Percentiles rank a stretch among this genome's conserved stretches.
Conservation (phyloP, 2,888 invertebrate species). For the Lepetodrilus schrolli region DNA sequence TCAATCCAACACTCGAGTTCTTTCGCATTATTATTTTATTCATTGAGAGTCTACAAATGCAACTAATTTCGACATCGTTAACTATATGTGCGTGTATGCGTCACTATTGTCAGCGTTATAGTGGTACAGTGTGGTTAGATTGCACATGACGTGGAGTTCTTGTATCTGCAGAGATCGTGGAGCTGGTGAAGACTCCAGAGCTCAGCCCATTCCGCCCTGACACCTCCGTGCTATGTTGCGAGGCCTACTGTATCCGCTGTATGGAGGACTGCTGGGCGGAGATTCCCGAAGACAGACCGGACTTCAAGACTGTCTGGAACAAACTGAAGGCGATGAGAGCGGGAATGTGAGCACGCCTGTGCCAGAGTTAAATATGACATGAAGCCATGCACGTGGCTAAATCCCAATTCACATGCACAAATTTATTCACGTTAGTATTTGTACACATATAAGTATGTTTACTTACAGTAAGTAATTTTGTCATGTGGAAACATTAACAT, state of each 20-base stretch:
- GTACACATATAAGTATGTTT: too few relatives aligned
- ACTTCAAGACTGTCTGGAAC: slow-evolving; percentile 73
- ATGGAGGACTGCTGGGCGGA: slow-evolving; percentile 76
- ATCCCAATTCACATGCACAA: not conserved
- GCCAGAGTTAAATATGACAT: not conserved
- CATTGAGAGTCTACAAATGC: not conserved
- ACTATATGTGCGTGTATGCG: not conserved
- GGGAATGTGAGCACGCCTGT: slow-evolving; percentile 89
- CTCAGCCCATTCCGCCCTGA: slow-evolving; percentile 78
- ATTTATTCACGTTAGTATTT: too few relatives aligned
- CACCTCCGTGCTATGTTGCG: slow-evolving; percentile 83
- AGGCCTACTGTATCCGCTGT: slow-evolving; percentile 76
- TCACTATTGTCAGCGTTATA: not conserved
- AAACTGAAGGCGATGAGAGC: slow-evolving; percentile 77
- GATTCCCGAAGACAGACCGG: slow-evolving; percentile 73
- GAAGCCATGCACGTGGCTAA: not conserved
- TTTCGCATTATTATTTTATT: not conserved
- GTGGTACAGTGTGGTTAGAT: not conserved
- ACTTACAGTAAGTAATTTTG: too few relatives aligned
- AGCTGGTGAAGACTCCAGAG: slow-evolving; percentile 80
- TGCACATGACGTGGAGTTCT: not conserved
- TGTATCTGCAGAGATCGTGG: slow-evolving; percentile 84
- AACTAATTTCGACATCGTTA: not conserved
- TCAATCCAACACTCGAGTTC: too few relatives aligned
- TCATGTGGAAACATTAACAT: too few relatives aligned